Conservation (phyloP, 2,797 vertebrate species). For the Paedocypris micromegethes region DNA sequence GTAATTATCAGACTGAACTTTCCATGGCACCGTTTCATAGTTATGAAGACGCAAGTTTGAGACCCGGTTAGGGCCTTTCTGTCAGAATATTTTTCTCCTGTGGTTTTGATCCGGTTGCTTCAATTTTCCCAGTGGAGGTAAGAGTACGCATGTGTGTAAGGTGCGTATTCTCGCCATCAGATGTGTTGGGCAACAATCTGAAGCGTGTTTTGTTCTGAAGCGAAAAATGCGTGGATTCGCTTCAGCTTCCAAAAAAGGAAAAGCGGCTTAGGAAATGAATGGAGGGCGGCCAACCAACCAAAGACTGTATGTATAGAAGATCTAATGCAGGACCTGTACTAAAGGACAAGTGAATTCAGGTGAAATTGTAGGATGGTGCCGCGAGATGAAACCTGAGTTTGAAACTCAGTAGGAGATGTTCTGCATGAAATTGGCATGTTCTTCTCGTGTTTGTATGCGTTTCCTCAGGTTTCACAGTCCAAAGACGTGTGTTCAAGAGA, state of each 20-base stretch:
- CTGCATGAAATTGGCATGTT: background rate
- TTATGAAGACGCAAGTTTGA: constrained; percentile 27
- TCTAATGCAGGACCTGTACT: constrained; percentile 20
- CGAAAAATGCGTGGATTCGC: too few species aligned
- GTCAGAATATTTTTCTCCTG: too few species aligned
- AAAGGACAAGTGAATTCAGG: constrained; percentile 25
- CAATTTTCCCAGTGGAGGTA: too few species aligned
- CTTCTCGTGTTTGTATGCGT: background rate
- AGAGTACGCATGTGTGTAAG: too few species aligned
- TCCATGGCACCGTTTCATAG: constrained; percentile 47
- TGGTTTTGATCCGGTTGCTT: too few species aligned
- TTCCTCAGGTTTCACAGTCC: background rate
- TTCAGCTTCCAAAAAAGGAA: too few species aligned
- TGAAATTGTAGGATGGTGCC: constrained; percentile 20
- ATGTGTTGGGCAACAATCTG: too few species aligned
- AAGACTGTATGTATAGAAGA: constrained; percentile 32
- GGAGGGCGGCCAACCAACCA: constrained; percentile 38
- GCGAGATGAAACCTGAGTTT: constrained; percentile 16
- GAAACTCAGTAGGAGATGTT: background rate
- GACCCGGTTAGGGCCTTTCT: too few species aligned
- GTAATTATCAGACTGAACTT: constrained; percentile 56
- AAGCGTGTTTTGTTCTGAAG: too few species aligned
- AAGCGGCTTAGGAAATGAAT: background rate
- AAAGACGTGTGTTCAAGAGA: background rate
- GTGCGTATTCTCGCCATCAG: too few species aligned